Base-by-base conservation (phyloP, 2,113 vertebrate genomes). In the Pardalotus punctatus region DNA sequence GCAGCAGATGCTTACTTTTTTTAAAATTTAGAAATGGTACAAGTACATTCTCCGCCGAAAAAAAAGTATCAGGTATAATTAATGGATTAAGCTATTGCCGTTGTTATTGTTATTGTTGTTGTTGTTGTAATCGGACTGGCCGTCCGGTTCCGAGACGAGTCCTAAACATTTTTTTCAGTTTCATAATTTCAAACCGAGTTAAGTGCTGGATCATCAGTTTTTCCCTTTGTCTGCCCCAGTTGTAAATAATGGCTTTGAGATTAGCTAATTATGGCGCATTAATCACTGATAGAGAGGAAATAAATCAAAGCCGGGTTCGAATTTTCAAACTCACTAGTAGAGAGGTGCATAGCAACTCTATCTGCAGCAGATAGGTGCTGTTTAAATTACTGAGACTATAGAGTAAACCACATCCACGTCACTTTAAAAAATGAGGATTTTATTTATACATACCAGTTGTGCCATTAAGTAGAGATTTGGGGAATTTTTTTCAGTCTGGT, bases 251-350 rank as follows among this genome's bases (percentile, higher is more conserved):
- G 97, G 96, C 96, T 98, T 97, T 93, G 97, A 98, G 98, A 98
- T 98, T 97, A 98, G 97, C 98, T 98, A 98, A 98, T 98, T 98
- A 98, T 94, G 95, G 96, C 35, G 83, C 98, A 98, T 98, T 98
- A 98, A 98, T 98, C 98, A 98, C 98, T 97, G 97, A 98, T 97
- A 97, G 97, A 98, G 97, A 97, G 94, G 93, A 96, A 97, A 98
- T 98, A 98, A 98, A 98, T 98, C 98, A 98, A 98, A 97, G 96
- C 92, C 56, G 83, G 90, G 43, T 85, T 95, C 81, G 78, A 92
- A 96, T 98, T 97, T 97, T 96, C 94, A 95, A 95, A 96, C 97
- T 95, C 87, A 66, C 93, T 94, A 82, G 66, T 87, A 35, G 86
- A 94, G 95, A 96, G 73, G 95, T 95, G 91, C 96, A 95, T 85